Conservation (phyloP, 2,888 invertebrate species). For the Tinea trinotella region DNA sequence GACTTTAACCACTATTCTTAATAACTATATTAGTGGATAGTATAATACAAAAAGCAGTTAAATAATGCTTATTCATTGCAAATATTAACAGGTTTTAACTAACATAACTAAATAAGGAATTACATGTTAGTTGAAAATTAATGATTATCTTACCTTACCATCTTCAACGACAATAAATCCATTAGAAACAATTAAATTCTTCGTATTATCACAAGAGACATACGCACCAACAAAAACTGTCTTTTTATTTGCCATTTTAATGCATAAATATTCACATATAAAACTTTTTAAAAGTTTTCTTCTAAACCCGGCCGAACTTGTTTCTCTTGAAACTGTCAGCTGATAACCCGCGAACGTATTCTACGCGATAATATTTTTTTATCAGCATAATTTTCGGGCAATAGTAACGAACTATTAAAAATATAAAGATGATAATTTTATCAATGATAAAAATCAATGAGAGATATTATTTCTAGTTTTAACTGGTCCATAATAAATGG, state of each 20-base stretch:
- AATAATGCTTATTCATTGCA: too few species aligned
- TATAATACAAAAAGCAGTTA: too few species aligned
- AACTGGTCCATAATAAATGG: too few species aligned
- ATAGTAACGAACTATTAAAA: too few species aligned
- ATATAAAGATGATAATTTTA: too few species aligned
- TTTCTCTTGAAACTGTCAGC: not conserved
- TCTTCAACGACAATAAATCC: conserved; percentile 72
- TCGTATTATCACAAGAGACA: conserved; percentile 36
- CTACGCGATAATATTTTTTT: not conserved
- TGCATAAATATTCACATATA: not conserved
- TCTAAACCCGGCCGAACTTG: not conserved
- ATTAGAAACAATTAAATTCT: conserved; percentile 39
- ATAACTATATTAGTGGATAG: too few species aligned
- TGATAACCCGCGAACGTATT: not conserved
- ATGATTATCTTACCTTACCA: conserved; percentile 63
- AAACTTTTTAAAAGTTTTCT: not conserved
- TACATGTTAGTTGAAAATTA: not conserved
- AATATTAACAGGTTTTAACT: too few species aligned
- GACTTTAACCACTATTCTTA: too few species aligned
- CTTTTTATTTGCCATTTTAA: not conserved
- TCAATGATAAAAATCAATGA: not conserved
- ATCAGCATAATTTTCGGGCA: not conserved
- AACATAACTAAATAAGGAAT: too few species aligned
- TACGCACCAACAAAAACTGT: conserved; percentile 44
- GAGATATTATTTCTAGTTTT: too few species aligned